Conservation (phyloP, 2,888 invertebrate species). For the Brenthis daphne region DNA sequence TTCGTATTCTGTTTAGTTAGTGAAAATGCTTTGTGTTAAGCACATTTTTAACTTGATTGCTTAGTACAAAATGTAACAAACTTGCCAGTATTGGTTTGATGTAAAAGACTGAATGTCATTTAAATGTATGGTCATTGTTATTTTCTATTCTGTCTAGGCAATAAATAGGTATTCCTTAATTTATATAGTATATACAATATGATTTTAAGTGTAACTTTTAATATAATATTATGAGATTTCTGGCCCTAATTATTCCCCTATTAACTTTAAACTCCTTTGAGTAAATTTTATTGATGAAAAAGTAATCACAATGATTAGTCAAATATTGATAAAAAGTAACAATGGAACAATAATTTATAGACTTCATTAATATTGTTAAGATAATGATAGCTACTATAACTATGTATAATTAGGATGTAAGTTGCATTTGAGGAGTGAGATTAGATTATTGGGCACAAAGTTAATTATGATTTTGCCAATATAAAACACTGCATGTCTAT, state of each 20-base stretch:
- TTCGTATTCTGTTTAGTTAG: slow-evolving; percentile 56
- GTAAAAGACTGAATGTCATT: slow-evolving; percentile 81
- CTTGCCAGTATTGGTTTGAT: slow-evolving; percentile 83
- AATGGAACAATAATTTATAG: slow-evolving; percentile 50
- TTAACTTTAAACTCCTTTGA: slow-evolving; percentile 1
- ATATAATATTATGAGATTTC: slow-evolving; percentile 32
- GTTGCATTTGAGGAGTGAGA: slow-evolving; percentile 31
- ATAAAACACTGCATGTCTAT: too few species aligned
- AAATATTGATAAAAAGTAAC: slow-evolving; percentile 40
- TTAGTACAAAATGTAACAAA: slow-evolving; percentile 81
- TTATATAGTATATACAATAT: slow-evolving; percentile 38
- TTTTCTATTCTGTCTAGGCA: slow-evolving; percentile 62
- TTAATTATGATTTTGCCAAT: slow-evolving; percentile 19
- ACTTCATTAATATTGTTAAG: slow-evolving; percentile 45
- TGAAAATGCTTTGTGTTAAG: slow-evolving; percentile 65
- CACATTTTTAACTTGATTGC: slow-evolving; percentile 65
- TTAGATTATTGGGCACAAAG: slow-evolving; percentile 36
- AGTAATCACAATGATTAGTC: slow-evolving; percentile 22
- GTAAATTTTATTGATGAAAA: slow-evolving; percentile 10
- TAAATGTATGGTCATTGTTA: slow-evolving; percentile 70
- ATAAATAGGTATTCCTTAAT: slow-evolving; percentile 43
- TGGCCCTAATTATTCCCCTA: slow-evolving; percentile 14
- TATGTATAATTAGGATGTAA: slow-evolving; percentile 7
- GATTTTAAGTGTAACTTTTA: slow-evolving; percentile 42
- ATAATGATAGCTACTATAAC: slow-evolving; percentile 22